Evolutionary conservation across 2,113 vertebrate genomes (phyloP), one percentile per base, ranked within the genome.

Genomic region (Solenodon paradoxus): DNA sequence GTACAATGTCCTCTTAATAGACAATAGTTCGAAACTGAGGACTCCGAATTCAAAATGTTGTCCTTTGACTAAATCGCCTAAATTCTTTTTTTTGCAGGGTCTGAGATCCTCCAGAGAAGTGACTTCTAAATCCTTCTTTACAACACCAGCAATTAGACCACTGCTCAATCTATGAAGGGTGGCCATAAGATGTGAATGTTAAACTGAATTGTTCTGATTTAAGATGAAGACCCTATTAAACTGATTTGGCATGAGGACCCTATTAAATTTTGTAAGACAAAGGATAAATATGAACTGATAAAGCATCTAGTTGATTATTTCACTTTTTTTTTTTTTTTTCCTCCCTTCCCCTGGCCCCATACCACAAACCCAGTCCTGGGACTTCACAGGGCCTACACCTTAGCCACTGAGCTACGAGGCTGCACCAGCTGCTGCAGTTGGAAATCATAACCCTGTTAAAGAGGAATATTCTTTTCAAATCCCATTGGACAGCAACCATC

Each of bases 71-170:
- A 66, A 42, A n/a, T 69, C 20, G 81, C 24, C 64, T 81, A 59
- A 47, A 72, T 89, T 63, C 74, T 94, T 59, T 96, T 94, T 45
- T 79, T 93, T 74, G 59, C 51, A 83, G 59, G 87, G 80, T 63
- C 32, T 42, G 40, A 87, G 30, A 11, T 92, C n/a, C 15, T 95
- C 47, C 1, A 71, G 42, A 42, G 28, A 93, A 90, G 15, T 88
- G 30, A 84, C 30, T 35, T 0, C 81, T 92, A 53, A 55, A 80
- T 88, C 78, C 13, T 24, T 90, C 26, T 64, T 86, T 40, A 4
- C 45, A 89, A 53, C 15, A 32, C 68, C 16, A 35, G 57, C 38
- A 89, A 64, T 90, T 74, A 83, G 30, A 26, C 45, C 47, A 42
- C 10, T 45, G 16, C 57, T 78, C 64, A 20, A 89, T 68, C 16